Percentiles rank a stretch among this genome's conserved stretches.
Conservation (phyloP, 2,797 vertebrate genomes). For the Macropus fuliginosus region DNA sequence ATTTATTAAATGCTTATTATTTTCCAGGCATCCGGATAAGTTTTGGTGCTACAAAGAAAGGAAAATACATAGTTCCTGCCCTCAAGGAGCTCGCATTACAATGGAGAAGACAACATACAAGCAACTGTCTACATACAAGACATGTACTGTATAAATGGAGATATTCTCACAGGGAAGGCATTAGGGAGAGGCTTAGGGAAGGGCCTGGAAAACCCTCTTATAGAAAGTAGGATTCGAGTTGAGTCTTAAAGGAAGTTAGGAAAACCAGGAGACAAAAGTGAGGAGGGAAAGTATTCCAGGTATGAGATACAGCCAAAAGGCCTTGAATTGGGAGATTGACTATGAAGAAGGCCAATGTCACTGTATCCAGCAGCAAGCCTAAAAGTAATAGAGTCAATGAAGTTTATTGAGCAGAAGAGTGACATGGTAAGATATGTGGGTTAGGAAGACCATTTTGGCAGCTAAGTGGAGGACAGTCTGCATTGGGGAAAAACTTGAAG, state of each 20-base stretch:
- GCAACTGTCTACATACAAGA: not conserved
- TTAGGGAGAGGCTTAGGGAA: not conserved
- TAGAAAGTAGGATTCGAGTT: not conserved
- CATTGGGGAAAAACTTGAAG: not conserved
- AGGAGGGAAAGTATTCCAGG: not conserved
- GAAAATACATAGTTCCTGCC: not conserved
- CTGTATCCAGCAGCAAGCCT: not conserved
- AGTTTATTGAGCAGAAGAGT: not conserved
- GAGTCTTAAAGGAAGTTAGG: no score
- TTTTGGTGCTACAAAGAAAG: not conserved
- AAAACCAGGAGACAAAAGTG: not conserved
- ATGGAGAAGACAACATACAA: not conserved
- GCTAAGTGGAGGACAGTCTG: no score
- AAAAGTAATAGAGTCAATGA: not conserved
- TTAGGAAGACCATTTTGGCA: no score
- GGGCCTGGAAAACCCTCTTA: not conserved
- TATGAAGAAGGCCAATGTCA: not conserved
- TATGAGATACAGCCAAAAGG: not conserved
- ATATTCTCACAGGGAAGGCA: not conserved
- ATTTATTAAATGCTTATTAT: not conserved
- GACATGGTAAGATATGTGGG: no score
- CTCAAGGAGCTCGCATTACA: not conserved
- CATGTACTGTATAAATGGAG: not conserved
- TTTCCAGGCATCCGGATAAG: not conserved
- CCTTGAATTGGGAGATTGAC: not conserved